phyloP scores from a whole-genome alignment of 2,113 vertebrate species.

The human region DNA sequence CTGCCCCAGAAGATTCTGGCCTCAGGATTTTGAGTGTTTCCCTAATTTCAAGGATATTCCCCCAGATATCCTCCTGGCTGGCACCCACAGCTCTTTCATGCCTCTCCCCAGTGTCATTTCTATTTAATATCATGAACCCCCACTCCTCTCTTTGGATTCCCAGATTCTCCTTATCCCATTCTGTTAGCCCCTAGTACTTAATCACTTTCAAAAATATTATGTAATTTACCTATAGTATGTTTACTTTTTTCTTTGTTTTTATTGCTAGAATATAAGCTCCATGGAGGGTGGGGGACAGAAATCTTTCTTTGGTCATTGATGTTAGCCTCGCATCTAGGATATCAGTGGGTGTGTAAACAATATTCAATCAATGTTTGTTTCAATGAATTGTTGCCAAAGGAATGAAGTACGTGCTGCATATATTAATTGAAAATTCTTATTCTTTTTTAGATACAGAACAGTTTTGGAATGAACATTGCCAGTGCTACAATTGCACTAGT shows the following conservation, averaged over 20 bases:
- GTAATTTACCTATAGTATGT: neutral
- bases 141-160: neutral
- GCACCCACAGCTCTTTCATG: neutral
- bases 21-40: neutral
- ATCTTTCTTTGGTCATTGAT: neutral
- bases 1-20: neutral
- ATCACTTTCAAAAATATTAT: neutral
- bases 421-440: neutral
- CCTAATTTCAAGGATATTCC: neutral
- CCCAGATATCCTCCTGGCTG: neutral
- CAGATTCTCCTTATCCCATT: neutral
- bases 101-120: neutral
- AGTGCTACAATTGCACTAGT: fast-evolving
- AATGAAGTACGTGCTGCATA: neutral
- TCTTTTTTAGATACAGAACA: conserved; percentile 27
- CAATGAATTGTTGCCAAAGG: neutral
- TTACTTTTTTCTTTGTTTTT: neutral
- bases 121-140: neutral
- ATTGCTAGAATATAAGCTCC: neutral
- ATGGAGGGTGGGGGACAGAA: too few relatives aligned
- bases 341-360: neutral
- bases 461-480: neutral
- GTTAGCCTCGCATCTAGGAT: neutral
- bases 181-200: neutral
- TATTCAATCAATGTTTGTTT: neutral